Evolutionary conservation across 2,888 invertebrate genomes (phyloP), one percentile per base, ranked within the genome.

Genomic region (Cylindroiulus punctatus): DNA sequence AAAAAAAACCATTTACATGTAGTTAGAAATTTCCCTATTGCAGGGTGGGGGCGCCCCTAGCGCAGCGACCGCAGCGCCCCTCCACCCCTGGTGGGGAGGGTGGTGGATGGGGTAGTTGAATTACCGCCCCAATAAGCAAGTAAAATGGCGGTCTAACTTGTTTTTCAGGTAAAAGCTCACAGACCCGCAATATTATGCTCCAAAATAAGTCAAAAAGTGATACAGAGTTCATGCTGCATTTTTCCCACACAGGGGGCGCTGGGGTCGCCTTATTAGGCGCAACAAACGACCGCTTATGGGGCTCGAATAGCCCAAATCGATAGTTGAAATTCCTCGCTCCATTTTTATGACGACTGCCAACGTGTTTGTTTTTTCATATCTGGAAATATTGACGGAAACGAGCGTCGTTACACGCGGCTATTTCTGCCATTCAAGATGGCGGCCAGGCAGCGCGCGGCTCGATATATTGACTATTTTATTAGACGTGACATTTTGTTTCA

Each of bases 401-500:
- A 4, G 65, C 65, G 65, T 65, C 65, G 65, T 65, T 65, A 65
- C 22, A 65, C 65, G 10, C 65, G 65, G 22, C 65, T 65, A 65
- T 65, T 65, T 65, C 65, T 65, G 65, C 8, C 65, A 4, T 65
- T 22, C 65, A 65, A 65, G 65, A 65, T 65, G 65, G 65, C 65
- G 22, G 22, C 65, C 19, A 17, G 3, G n/a, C n/a, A 57, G 52
- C n/a, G 52, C 52, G 5, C n/a, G 22, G 65, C 22, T 65, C 65
- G 65, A 65, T 65, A 65, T 65, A 65, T 65, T 65, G 65, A 65
- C 65, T 65, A 65, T 65, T 65, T 65, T 65, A 65, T 65, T 65
- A 65, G 65, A 65, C 65, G 65, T 22, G 65, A 65, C 65, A 65
- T 65, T 65, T 65, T 65, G 65, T 65, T 65, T 65, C 65, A 65